Base-by-base conservation (phyloP, 1,140 invertebrate genomes). In the Sogatella furcifera region DNA sequence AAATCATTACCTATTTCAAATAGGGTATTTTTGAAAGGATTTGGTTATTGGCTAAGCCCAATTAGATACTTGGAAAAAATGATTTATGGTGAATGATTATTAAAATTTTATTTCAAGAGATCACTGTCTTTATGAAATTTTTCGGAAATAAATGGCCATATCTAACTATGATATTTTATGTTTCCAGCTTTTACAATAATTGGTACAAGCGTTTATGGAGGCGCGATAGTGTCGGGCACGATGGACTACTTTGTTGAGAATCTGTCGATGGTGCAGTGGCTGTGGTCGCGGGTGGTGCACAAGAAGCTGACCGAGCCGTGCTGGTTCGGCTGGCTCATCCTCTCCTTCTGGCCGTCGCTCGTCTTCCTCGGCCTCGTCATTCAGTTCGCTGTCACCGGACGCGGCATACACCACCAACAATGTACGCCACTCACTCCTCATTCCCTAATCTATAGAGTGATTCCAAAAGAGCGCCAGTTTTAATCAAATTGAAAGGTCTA, bases 241-340 rank as follows among this genome's bases (percentile, higher is more conserved):
- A 74, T 86, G 38, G 88, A 90, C 73, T 90, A 89, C 70, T 89
- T 89, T 71, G 79, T 90, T 31, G 87, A 89, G 70, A 78, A 80
- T 62, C 78, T 85, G 68, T 72, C 80, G 60, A 82, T 86, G 79
- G 46, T 49, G 46, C 15, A 49, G 46, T 9, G 21, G 46, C 21
- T 28, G 24, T 28, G 19, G 19, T 31, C 49, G 34, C 49, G 58
- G 49, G 19, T 17, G 38, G 21, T 60, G 63, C 46, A 5, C 49
- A 76, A 74, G 24, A 28, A 28, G 24, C 24, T 28, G 24, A 67
- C 76, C 0, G 76, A 78, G 4, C 79, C 84, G 19, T 89, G 86
- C 69, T 87, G 85, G 78, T 84, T 85, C 68, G 87, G 85, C 38
- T 89, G 87, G 86, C 71, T 88, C 43, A 79, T 89, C 21, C 73